Percentiles rank a stretch among this genome's conserved stretches.
These are phyloP conservation scores for Heteromurus nitidus DNA, from an alignment of 2,888 invertebrate species.

Conservation along the genomic window DNA sequence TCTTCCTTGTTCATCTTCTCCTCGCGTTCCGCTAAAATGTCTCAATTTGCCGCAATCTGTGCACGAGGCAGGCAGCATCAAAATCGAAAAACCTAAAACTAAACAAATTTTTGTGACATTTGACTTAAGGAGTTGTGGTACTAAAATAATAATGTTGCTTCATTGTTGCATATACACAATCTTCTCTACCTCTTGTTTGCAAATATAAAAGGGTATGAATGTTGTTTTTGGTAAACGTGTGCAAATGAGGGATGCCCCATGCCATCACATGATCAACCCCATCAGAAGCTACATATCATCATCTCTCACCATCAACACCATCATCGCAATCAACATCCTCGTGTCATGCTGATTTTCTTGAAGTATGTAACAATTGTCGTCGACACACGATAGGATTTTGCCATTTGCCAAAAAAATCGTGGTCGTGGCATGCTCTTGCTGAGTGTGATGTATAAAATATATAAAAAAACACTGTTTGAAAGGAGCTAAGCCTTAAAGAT, in stretches of 20 bases:
- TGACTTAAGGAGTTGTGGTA: slow-evolving; percentile 46
- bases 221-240: too few species aligned
- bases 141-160: slow-evolving; percentile 39
- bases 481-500: slow-evolving; percentile 23
- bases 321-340: slow-evolving; percentile 45
- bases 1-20: slow-evolving; percentile 43
- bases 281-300: slow-evolving; percentile 13
- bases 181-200: too few species aligned
- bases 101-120: slow-evolving; percentile 57
- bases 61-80: slow-evolving; percentile 29
- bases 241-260: too few species aligned
- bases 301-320: slow-evolving; percentile 13
- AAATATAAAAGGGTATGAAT: too few species aligned
- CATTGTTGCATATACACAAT: slow-evolving; percentile 20
- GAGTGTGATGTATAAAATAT: slow-evolving; percentile 13
- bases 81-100: too few species aligned
- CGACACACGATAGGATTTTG: slow-evolving; percentile 7
- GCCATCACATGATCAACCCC: slow-evolving; percentile 35
- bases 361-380: slow-evolving; percentile 42
- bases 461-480: neutral
- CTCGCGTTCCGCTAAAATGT: slow-evolving; percentile 44
- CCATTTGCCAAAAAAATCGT: slow-evolving; percentile 22
- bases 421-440: slow-evolving; percentile 44
- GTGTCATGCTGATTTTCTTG: slow-evolving; percentile 55
- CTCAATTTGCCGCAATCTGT: slow-evolving; percentile 51